These are phyloP conservation scores for Blastobasis lacticolella DNA, from an alignment of 2,888 invertebrate species.

Conservation along the genomic window DNA sequence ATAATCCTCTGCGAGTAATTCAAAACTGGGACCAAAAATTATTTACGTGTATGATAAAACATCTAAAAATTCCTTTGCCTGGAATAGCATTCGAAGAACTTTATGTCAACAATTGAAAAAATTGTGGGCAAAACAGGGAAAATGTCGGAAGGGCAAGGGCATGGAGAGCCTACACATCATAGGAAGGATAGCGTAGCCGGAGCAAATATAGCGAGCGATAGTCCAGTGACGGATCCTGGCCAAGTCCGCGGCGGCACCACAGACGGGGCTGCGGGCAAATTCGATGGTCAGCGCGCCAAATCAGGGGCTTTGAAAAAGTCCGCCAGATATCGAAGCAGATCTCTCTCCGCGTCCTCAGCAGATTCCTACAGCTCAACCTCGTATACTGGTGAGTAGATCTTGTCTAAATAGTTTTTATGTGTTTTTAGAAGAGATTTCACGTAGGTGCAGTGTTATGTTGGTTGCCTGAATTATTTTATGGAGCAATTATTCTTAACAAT, in stretches of 20 bases:
- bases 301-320: conserved; percentile 90
- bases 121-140: conserved; percentile 16
- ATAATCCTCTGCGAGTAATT: background rate
- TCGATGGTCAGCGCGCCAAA: conserved; percentile 61
- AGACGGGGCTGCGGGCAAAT: conserved; percentile 56
- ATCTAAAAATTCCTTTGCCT: too few species aligned
- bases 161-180: conserved; percentile 47
- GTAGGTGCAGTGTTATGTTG: too few species aligned
- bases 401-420: background rate
- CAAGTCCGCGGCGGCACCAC: conserved; percentile 64
- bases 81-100: too few species aligned
- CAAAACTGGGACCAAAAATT: background rate
- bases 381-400: conserved; percentile 68
- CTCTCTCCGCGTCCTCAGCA: conserved; percentile 93
- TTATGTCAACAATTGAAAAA: background rate
- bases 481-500: too few species aligned
- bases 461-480: too few species aligned
- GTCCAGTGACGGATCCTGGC: conserved; percentile 85
- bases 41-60: background rate
- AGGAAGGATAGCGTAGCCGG: conserved; percentile 57
- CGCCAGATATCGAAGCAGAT: conserved; percentile 90
- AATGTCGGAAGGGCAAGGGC: conserved; percentile 60
- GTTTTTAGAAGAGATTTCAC: too few species aligned
- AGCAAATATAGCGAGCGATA: conserved; percentile 77
- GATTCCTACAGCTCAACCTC: conserved; percentile 94